Evolutionary conservation across 53 echinoderm and acorn worm species (phyloP), one percentile per base, ranked within the genome.

Genomic region (Henricia sp.): DNA sequence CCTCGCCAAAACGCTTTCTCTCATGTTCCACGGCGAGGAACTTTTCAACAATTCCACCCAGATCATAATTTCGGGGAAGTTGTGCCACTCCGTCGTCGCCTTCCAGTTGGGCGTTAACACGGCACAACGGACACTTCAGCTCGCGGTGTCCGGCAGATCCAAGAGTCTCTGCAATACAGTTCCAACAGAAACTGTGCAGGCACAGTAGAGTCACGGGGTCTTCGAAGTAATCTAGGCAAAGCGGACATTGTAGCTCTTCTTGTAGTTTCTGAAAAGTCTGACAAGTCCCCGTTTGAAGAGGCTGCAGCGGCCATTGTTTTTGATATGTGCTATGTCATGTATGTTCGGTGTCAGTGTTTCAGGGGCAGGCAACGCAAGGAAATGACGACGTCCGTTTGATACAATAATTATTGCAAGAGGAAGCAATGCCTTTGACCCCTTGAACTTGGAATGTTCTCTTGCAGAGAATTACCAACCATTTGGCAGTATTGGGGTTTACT

Each of bases 151-250:
- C 13, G 6, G 44, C 44, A 6, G 44, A 9, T 13, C 6, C 44
- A 13, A 13, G 13, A 13, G 44, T 13, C 3, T 9, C 56, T 11
- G 24, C 56, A 8, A 3, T 2, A 26, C 21, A 12, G 56, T 23
- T 23, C 9, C n/a, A 1, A 9, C 56, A 11, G 27, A 28, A 28
- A 17, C 56, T 8, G 13, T 68, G 68, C 27, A 38, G 68, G 36
- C 68, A 68, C 24, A 40, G 4, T 40, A 68, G 24, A 37, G 68
- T 24, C 68, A 68, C 68, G 1, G 68, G 68, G 36, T 68, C 68
- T 41, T 35, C 11, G 38, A 38, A 68, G 68, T 19, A 68, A n/a
- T 68, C 68, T 25, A 68, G 38, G 68, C 68, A 68, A 9, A 68
- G 38, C 20, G 68, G 68, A 38, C 68, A 68, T 37, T 37, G 68